Conservation (phyloP, 2,888 invertebrate genomes). For the Scaptomyza flava region DNA sequence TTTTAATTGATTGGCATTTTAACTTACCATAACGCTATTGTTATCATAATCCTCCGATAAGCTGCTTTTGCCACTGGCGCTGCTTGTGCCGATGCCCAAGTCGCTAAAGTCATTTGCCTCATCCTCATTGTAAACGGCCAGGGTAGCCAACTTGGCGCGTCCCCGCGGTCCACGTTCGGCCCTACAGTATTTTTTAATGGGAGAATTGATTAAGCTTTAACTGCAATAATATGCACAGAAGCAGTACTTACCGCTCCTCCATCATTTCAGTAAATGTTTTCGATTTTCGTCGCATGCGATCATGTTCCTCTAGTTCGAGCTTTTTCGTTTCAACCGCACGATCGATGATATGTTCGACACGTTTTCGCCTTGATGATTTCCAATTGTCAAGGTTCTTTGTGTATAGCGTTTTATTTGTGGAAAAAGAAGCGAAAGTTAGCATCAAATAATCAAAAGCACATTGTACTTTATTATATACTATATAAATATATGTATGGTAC, state of each 20-base stretch:
- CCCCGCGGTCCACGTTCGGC: constrained; percentile 85
- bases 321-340: constrained; percentile 95
- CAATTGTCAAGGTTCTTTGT: constrained; percentile 95
- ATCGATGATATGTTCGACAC: constrained; percentile 95
- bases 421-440: constrained; percentile 70
- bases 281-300: constrained; percentile 90
- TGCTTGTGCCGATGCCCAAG: constrained; percentile 90
- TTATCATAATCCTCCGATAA: constrained; percentile 88
- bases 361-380: constrained; percentile 96
- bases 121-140: constrained; percentile 91
- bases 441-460: constrained; percentile 42
- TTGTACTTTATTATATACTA: constrained; percentile 24
- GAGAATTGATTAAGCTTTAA: background rate
- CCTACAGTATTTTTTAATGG: constrained; percentile 47
- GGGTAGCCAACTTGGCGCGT: constrained; percentile 87
- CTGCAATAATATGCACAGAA: background rate
- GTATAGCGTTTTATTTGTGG: background rate
- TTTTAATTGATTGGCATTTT: background rate
- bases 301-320: constrained; percentile 91
- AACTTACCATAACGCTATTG: constrained; percentile 87
- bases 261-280: constrained; percentile 98
- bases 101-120: constrained; percentile 94
- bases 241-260: constrained; percentile 89
- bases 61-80: constrained; percentile 87
- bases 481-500: constrained; percentile 3